phyloP scores from a whole-genome alignment of 2,888 invertebrate species.

The Tenthredo scrophulariae region DNA sequence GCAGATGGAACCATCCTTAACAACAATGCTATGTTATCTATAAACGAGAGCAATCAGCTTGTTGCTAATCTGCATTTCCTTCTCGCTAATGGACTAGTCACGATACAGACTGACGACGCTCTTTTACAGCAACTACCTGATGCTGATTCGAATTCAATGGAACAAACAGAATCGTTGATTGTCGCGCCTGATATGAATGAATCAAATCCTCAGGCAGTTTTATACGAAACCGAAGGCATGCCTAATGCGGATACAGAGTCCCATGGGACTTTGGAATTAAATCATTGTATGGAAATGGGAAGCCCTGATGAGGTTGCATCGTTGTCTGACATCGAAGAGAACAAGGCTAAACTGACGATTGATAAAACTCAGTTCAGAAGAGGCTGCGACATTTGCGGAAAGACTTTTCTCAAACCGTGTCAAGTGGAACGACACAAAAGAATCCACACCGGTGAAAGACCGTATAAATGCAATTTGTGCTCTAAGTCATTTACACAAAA shows the following conservation, averaged over 20 bases:
- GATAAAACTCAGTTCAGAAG: conserved; percentile 59
- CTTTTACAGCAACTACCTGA: conserved; percentile 74
- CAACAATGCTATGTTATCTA: conserved; percentile 73
- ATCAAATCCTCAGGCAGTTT: conserved; percentile 32
- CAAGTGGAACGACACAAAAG: conserved; percentile 80
- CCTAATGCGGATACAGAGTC: background rate
- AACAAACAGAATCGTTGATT: background rate
- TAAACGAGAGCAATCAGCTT: conserved; percentile 71
- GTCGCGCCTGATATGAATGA: background rate
- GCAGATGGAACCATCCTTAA: conserved; percentile 69
- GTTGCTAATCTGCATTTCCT: conserved; percentile 72
- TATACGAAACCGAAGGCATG: conserved; percentile 31
- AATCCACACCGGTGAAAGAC: conserved; percentile 82
- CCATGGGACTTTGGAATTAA: conserved; percentile 1
- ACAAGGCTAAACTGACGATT: background rate
- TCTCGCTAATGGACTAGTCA: conserved; percentile 71
- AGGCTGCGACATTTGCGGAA: conserved; percentile 78
- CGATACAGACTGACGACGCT: conserved; percentile 79
- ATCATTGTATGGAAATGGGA: conserved; percentile 16
- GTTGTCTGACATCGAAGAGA: background rate
- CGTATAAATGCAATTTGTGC: conserved; percentile 81
- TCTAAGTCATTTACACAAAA: conserved; percentile 82
- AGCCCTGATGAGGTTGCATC: background rate
- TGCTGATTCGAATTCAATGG: conserved; percentile 64
- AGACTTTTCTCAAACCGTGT: conserved; percentile 80